Base-by-base conservation (phyloP, 2,888 invertebrate genomes). In the Chromoteleia sp. region DNA sequence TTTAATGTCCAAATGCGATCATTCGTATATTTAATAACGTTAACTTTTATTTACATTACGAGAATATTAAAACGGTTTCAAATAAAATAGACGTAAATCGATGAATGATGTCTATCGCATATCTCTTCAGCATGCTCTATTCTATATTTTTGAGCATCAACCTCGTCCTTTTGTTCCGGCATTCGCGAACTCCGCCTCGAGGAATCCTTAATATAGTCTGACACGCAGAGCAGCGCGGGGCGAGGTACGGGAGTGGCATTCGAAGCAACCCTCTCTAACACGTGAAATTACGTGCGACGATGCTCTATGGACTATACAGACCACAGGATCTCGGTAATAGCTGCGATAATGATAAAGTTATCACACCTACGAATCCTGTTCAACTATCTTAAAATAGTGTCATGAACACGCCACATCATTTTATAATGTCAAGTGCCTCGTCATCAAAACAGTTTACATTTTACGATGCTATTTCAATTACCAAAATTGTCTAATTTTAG, bases 141-240 rank as follows among this genome's bases (percentile, higher is more conserved):
- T 67, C 30, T 33, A n/a, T 71, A 54, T 67, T 81, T 68, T 43
- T 45, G 41, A 50, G 17, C 65, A 25, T 5, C 61, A 33, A 48
- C 43, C 29, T 50, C 61, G 43, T 71, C 48, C 70, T 63, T 56
- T 85, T 85, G 82, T 84, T 59, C 77, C 59, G 56, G 71, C 36
- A 70, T 65, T 54, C 80, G 79, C 70, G 70, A 68, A 67, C 79
- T 59, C 74, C 81, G 71, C 75, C 74, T 73, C 59, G 68, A 85
- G 89, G 89, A 89, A 89, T 90, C 86, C 88, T 89, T 89, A 90
- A 90, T 89, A 90, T 89, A 88, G 86, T 87, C 84, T 84, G 84
- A 84, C 83, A 82, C 76, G 77, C 59, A 70, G 74, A 63, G 75
- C 56, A 63, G 79, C n/a, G 75, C 29, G 59, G 77, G 79, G 70